A percentile compares a stretch with the other conserved stretches of the same genome.
These are phyloP conservation scores for Cyaniris semiargus DNA, from an alignment of 2,888 invertebrate genomes.

Conservation along the genomic window DNA sequence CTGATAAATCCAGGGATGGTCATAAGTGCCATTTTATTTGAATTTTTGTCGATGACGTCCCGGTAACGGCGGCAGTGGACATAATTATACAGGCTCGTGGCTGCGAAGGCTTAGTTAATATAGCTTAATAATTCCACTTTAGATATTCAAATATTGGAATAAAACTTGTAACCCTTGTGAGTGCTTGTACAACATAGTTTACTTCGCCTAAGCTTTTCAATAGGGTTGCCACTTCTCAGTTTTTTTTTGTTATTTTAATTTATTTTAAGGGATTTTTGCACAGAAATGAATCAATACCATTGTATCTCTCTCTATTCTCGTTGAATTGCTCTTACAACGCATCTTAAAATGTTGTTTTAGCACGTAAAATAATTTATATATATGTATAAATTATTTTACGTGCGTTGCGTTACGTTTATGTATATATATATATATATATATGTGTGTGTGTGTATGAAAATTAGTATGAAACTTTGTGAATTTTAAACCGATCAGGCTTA, in stretches of 20 bases:
- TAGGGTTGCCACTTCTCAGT: background rate
- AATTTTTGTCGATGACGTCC: no score
- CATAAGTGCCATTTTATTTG: no score
- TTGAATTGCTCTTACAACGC: no score
- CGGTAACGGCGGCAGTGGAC: background rate
- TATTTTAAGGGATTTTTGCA: background rate
- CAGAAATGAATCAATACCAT: background rate
- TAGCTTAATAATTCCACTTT: background rate
- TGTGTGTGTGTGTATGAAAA: no score
- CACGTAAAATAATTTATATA: background rate
- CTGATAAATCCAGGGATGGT: no score
- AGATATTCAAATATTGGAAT: slow-evolving; percentile 14
- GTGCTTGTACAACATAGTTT: slow-evolving; percentile 12
- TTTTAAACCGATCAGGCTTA: no score
- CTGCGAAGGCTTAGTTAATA: background rate
- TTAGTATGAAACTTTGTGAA: no score
- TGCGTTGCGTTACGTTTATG: no score
- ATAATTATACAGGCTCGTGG: background rate
- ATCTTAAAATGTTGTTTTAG: no score
- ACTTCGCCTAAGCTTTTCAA: background rate
- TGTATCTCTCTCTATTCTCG: no score
- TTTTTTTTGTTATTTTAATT: background rate
- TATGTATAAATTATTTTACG: no score
- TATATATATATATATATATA: no score
- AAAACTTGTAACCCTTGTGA: background rate